Conservation (phyloP, 92 coral and sea anemone species). For the Parazoanthus swiftii region DNA sequence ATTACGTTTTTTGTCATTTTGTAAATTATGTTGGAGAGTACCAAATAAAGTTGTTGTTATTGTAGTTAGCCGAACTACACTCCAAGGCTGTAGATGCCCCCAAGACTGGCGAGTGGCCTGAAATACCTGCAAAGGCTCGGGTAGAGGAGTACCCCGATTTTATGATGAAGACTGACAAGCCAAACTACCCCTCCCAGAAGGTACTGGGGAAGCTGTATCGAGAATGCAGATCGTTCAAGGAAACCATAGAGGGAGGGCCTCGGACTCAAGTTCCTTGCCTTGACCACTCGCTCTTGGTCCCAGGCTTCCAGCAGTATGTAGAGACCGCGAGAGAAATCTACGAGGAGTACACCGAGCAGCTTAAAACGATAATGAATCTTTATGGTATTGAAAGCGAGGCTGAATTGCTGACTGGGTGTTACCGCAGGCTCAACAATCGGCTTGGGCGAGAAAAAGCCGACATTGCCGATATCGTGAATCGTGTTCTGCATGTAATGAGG, state of each 20-base stretch:
- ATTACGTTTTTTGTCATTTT: too few species aligned
- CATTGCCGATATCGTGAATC: constrained; percentile 80
- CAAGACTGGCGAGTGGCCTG: constrained; percentile 89
- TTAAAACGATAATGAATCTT: constrained; percentile 71
- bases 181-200: constrained; percentile 83
- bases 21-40: too few species aligned
- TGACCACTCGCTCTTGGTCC: constrained; percentile 58
- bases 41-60: too few species aligned
- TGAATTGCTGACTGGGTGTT: constrained; percentile 85
- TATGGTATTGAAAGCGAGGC: constrained; percentile 91
- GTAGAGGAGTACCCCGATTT: constrained; percentile 79
- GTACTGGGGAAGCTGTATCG: constrained; percentile 87
- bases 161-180: constrained; percentile 94
- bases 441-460: constrained; percentile 87
- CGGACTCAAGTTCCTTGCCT: constrained; percentile 55
- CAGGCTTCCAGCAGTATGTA: constrained; percentile 68
- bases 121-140: constrained; percentile 47
- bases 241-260: constrained; percentile 60
- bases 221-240: constrained; percentile 91
- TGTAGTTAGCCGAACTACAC: constrained; percentile 74
- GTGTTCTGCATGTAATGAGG: constrained; percentile 63
- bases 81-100: constrained; percentile 96
- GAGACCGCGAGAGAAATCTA: constrained; percentile 72
- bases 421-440: constrained; percentile 80
- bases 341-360: constrained; percentile 73